Base-by-base conservation (phyloP, 1,140 invertebrate species). In the Diploscapter pachys region DNA sequence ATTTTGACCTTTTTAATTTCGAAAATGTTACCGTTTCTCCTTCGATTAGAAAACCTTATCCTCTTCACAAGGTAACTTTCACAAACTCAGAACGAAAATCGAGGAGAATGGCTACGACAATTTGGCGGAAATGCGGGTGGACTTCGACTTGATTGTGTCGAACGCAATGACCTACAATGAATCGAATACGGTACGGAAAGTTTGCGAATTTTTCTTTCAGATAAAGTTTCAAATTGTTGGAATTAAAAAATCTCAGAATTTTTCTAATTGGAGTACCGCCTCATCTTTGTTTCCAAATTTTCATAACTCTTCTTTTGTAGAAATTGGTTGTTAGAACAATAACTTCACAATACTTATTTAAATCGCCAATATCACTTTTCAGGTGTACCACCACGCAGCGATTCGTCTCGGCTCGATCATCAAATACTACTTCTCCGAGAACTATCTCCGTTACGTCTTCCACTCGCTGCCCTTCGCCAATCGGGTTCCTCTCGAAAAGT, bases 81-180 rank as follows among this genome's bases (percentile, higher is more conserved):
- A n/a, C 31, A 6, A 48, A 63, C 65, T 63, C 71, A 72, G 71
- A 5, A 56, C 68, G 64, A 74, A 74, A 52, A 69, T 74, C 55
- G 73, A 74, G 13, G 73, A 74, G 49, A 62, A 64, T 4, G 11
- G 11, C 11, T 74, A 84, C 53, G 11, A 55, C 6, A 68, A 79
- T 31, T 56, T 84, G 3, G 72, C 68, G 0, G 69, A 77, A 5
- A 73, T 85, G 70, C 69, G 73, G 59, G 63, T 52, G 13, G 83
- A 85, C 72, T 76, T 80, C 8, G 53, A 69, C 5, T 62, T 85
- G 53, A 83, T 85, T 31, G 72, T 69, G 9, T 50, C 78, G n/a
- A 85, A 85, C 66, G 83, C 83, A 6, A 78, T 85, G 63, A 72
- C 66, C 55, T 83, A 85, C 76, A 85, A 85, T 68, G 48, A 63